These are phyloP conservation scores for Unio delphinus DNA, from an alignment of 2,888 invertebrate genomes.

Conservation along the genomic window DNA sequence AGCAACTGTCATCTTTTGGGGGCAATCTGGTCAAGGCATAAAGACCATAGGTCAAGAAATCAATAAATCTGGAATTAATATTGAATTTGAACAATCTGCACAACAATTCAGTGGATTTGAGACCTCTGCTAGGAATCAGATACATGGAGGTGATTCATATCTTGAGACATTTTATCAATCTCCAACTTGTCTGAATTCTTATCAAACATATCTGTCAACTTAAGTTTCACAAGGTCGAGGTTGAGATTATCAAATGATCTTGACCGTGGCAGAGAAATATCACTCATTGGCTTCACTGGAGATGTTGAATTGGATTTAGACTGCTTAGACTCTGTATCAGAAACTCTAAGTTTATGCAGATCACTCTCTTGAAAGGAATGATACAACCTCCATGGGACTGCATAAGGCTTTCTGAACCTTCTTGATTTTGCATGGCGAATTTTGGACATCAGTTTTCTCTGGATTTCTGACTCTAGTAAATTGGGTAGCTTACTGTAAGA, in stretches of 20 bases:
- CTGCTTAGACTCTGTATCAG: slow-evolving; percentile 27
- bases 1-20: too few relatives aligned
- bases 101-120: too few relatives aligned
- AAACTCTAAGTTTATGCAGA: slow-evolving; percentile 12
- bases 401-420: slow-evolving; percentile 53
- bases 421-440: slow-evolving; percentile 18
- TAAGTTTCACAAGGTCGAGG: slow-evolving; percentile 39
- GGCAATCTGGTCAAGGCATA: too few relatives aligned
- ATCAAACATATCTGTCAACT: slow-evolving; percentile 46
- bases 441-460: slow-evolving; percentile 25
- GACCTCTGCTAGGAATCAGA: slow-evolving; percentile 29
- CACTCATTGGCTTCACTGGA: slow-evolving; percentile 41
- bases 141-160: slow-evolving; percentile 59
- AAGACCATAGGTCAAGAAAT: too few relatives aligned
- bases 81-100: too few relatives aligned
- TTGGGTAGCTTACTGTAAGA: slow-evolving; percentile 30
- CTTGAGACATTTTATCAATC: slow-evolving; percentile 57
- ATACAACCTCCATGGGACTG: slow-evolving; percentile 60
- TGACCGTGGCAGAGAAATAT: slow-evolving; percentile 51
- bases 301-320: slow-evolving; percentile 58
- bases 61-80: too few relatives aligned
- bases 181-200: slow-evolving; percentile 44
- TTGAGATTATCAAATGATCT: slow-evolving; percentile 64
- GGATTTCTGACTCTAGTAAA: slow-evolving; percentile 28
- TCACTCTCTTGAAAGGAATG: slow-evolving; percentile 52